A percentile compares a stretch with the other conserved stretches of the same genome.
These are phyloP conservation scores for Drosophila vallismaia DNA, from an alignment of 2,888 invertebrate genomes.

Conservation along the genomic window DNA sequence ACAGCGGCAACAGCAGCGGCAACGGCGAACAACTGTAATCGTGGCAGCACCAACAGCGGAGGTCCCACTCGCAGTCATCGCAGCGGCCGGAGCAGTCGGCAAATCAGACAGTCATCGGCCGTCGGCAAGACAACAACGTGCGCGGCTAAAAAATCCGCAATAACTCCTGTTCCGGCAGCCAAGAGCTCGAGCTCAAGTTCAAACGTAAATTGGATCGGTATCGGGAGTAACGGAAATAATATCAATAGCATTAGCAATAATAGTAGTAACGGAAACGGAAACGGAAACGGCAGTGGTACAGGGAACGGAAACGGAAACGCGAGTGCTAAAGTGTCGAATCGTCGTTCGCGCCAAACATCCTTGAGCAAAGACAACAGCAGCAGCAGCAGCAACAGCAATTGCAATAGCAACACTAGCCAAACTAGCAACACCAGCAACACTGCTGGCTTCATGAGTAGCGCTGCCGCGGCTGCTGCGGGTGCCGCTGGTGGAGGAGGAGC, in stretches of 20 bases:
- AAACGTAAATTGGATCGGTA: constrained; percentile 15
- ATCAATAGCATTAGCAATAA: not conserved
- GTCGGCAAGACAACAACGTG: constrained; percentile 82
- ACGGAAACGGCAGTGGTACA: not conserved
- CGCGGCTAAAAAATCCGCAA: constrained; percentile 72
- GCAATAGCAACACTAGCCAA: constrained; percentile 33
- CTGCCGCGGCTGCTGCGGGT: constrained; percentile 89
- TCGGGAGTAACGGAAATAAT: constrained; percentile 15
- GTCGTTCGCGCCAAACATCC: constrained; percentile 78
- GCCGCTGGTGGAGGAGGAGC: constrained; percentile 88
- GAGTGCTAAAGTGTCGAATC: constrained; percentile 62
- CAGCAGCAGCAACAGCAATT: constrained; percentile 20
- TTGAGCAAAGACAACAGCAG: constrained; percentile 65
- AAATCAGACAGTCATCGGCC: constrained; percentile 82
- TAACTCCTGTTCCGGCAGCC: constrained; percentile 32
- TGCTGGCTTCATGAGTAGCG: constrained; percentile 89
- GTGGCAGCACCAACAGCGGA: constrained; percentile 37
- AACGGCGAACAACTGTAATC: constrained; percentile 51
- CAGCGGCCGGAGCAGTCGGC: constrained; percentile 69
- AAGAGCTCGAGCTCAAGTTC: constrained; percentile 46
- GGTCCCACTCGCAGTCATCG: constrained; percentile 70
- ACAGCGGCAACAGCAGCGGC: constrained; percentile 22
- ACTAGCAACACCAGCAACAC: constrained; percentile 68
- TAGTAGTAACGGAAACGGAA: not conserved
- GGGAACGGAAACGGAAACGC: constrained; percentile 18